A percentile compares a stretch with the other conserved stretches of the same genome.
Conservation (phyloP, 2,113 vertebrate genomes). For the Equus przewalskii region DNA sequence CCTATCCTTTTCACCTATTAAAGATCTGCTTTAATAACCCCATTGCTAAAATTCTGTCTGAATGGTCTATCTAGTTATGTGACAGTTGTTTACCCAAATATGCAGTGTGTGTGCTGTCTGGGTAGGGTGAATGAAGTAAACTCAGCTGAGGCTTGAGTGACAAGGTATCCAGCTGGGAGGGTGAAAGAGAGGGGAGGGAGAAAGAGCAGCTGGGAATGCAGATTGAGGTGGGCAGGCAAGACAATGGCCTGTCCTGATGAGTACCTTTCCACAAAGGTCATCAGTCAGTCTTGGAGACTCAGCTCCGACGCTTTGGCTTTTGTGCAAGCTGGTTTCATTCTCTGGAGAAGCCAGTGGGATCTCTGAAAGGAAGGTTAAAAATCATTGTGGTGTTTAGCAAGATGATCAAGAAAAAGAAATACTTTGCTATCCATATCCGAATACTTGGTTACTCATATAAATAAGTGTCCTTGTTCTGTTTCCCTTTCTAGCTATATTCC, state of each 20-base stretch:
- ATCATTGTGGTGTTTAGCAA: constrained; percentile 14
- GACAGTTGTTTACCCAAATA: constrained; percentile 25
- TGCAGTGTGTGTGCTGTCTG: neutral
- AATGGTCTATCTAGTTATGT: neutral
- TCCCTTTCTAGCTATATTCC: neutral
- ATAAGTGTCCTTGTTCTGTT: neutral
- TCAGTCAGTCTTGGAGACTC: constrained; percentile 66
- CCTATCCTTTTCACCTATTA: neutral
- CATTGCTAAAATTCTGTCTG: neutral
- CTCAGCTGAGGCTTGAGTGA: constrained; percentile 57
- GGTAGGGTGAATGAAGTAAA: neutral
- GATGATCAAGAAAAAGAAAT: constrained; percentile 23
- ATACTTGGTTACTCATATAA: neutral
- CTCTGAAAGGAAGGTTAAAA: constrained; percentile 55
- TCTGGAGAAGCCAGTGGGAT: neutral
- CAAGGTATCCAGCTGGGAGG: constrained; percentile 40
- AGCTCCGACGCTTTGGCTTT: constrained; percentile 55
- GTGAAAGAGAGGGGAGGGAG: constrained; percentile 28
- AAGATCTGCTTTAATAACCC: constrained; percentile 17
- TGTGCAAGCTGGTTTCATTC: constrained; percentile 49
- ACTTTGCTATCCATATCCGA: neutral
- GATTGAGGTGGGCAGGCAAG: constrained; percentile 47
- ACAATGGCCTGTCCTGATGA: constrained; percentile 73
- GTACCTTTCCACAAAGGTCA: constrained; percentile 77
- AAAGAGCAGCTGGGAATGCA: constrained; percentile 47